Percentiles rank a stretch among this genome's conserved stretches.
These are phyloP conservation scores for Anser cygnoides DNA, from an alignment of 2,113 vertebrate genomes.

Conservation along the genomic window DNA sequence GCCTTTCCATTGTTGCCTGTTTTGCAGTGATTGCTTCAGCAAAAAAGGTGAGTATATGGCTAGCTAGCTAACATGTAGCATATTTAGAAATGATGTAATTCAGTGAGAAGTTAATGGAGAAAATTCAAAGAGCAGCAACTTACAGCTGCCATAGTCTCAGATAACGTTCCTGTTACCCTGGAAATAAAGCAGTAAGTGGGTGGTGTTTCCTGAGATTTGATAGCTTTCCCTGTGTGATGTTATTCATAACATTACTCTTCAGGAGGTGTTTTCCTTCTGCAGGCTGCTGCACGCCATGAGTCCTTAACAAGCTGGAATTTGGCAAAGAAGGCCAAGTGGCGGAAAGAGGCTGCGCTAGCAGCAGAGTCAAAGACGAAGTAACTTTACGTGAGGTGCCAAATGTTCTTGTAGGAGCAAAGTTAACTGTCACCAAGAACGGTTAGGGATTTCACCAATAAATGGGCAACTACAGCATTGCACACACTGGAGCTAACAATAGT, in stretches of 20 bases:
- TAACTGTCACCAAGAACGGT: rapidly evolving
- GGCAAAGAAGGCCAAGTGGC: constrained; percentile 81
- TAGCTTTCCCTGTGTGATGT: neutral
- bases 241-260: rapidly evolving
- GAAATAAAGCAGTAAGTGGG: neutral
- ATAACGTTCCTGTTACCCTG: neutral
- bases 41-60: constrained; percentile 71
- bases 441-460: neutral
- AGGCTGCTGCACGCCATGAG: constrained; percentile 77
- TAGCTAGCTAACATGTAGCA: rapidly evolving
- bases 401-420: neutral
- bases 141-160: neutral
- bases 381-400: rapidly evolving
- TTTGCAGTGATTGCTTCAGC: constrained; percentile 78
- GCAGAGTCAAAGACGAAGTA: constrained; percentile 66
- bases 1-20: constrained; percentile 77
- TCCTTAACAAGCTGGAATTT: constrained; percentile 79
- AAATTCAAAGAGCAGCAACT: neutral
- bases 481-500: neutral
- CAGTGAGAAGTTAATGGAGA: neutral
- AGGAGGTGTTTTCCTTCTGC: neutral
- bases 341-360: constrained; percentile 58
- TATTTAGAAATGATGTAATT: neutral
- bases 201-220: rapidly evolving
- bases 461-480: neutral